Base-by-base conservation (phyloP, 1,140 invertebrate genomes). In the Drosophila sproati region DNA sequence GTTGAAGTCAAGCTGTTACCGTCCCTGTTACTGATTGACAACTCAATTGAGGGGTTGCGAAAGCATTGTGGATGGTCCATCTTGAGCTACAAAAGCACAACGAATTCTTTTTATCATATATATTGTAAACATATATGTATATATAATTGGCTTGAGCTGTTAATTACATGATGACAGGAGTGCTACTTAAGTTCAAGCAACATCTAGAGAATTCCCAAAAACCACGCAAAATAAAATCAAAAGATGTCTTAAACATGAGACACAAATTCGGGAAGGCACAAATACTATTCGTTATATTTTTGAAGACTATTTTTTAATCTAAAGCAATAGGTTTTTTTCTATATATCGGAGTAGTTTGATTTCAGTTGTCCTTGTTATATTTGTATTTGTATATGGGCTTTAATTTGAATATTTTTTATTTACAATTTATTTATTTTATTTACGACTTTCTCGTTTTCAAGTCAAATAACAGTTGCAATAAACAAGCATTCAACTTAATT, bases 401-500 rank as follows among this genome's bases (percentile, higher is more conserved):
- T 72, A 88, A 75, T 78, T 89, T 74, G 72, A 85, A 80, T 89
- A 89, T 88, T 88, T 85, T 89, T 88, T 89, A 89, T 89, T 89
- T 89, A 88, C 85, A 88, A 78, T 88, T 74, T 54, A 71, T 79
- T 87, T 87, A 87, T 88, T 87, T 85, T 80, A 87, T 73, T 74
- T 70, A 74, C 72, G 85, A 89, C 85, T 78, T 71, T 78, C 51
- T 60, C 62, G 54, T 60, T 52, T 59, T 66, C 82, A 78, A 89
- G 85, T 89, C 85, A 89, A 88, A 88, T 89, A 89, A 89, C 85
- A 89, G 85, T 81, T 85, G 85, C 85, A 85, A 89, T 89, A 89
- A 89, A 85, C 80, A 89, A 88, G 85, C 85, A 70, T 89, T 89
- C 75, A 89, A 89, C 85, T 89, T 85, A 89, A 77, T 89, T 89